A percentile compares a stretch with the other conserved stretches of the same genome.
Conservation (phyloP, 2,888 invertebrate genomes). For the Pilophorus perplexus region DNA sequence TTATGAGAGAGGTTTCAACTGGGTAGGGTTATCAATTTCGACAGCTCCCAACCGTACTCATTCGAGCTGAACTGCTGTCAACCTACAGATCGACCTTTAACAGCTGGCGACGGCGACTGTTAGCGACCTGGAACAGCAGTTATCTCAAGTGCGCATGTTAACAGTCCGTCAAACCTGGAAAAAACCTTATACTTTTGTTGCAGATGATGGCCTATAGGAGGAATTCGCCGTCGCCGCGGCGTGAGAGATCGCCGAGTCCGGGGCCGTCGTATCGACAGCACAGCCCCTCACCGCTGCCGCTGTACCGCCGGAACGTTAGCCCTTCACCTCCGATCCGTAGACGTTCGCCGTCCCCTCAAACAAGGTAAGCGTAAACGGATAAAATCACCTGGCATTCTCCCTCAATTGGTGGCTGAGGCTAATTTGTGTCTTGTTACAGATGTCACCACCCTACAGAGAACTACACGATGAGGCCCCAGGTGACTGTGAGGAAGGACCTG, state of each 20-base stretch:
- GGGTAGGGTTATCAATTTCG: too few species aligned
- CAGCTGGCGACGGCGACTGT: too few species aligned
- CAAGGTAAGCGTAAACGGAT: slow-evolving; percentile 40
- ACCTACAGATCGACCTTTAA: too few species aligned
- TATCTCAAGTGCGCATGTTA: too few species aligned
- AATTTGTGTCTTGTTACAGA: slow-evolving; percentile 44
- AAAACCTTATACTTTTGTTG: too few species aligned
- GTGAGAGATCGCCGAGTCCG: slow-evolving; percentile 54
- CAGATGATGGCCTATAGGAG: slow-evolving; percentile 37
- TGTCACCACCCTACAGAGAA: slow-evolving; percentile 49
- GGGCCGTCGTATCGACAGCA: slow-evolving; percentile 45
- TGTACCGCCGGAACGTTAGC: slow-evolving; percentile 32
- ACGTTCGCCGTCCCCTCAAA: slow-evolving; percentile 59
- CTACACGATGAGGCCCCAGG: slow-evolving; percentile 73
- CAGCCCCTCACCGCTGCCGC: slow-evolving; percentile 31
- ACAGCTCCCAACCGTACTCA: too few species aligned
- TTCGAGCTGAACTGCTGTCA: too few species aligned
- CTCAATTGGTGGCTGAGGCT: background rate
- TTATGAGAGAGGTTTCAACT: too few species aligned
- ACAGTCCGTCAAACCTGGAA: too few species aligned
- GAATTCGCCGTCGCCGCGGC: slow-evolving; percentile 32
- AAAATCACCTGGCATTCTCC: background rate
- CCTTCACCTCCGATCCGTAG: slow-evolving; percentile 52
- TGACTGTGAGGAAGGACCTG: slow-evolving; percentile 76
- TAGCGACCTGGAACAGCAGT: too few species aligned